Evolutionary conservation across 2,113 vertebrate species (phyloP).

Genomic region (Procapra przewalskii): DNA sequence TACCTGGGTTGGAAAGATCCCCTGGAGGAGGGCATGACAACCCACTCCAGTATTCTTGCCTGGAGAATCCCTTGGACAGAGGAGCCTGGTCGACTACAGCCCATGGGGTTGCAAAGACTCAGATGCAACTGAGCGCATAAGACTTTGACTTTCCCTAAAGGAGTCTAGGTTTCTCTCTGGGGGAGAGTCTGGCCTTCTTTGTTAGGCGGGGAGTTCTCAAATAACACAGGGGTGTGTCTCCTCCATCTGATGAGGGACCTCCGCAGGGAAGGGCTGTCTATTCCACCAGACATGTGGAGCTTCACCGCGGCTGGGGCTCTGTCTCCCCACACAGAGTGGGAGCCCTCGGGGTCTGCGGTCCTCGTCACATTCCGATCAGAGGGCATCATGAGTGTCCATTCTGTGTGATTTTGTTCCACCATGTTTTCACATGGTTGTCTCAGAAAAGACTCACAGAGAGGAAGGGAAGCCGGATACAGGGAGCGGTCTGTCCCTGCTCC

Average conservation of each 20-base stretch:
- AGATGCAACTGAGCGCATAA: neutral
- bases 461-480: accelerated
- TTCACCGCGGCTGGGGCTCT: neutral
- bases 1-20: neutral
- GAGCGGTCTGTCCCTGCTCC: neutral
- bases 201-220: neutral
- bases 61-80: neutral
- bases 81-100: neutral
- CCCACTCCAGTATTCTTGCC: neutral
- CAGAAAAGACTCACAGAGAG: neutral
- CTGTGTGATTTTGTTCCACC: neutral
- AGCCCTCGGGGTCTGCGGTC: accelerated
- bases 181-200: neutral
- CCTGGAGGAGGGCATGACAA: neutral
- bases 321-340: neutral
- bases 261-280: neutral
- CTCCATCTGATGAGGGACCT: neutral
- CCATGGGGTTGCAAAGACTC: neutral
- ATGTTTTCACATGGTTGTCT: neutral
- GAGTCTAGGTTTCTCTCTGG: neutral
- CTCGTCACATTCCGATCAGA: neutral
- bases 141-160: neutral
- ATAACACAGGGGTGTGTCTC: neutral
- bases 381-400: accelerated
- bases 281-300: neutral